These are phyloP conservation scores for Zoanthus sansibaricus DNA, from an alignment of 92 coral and sea anemone genomes.

Conservation along the genomic window DNA sequence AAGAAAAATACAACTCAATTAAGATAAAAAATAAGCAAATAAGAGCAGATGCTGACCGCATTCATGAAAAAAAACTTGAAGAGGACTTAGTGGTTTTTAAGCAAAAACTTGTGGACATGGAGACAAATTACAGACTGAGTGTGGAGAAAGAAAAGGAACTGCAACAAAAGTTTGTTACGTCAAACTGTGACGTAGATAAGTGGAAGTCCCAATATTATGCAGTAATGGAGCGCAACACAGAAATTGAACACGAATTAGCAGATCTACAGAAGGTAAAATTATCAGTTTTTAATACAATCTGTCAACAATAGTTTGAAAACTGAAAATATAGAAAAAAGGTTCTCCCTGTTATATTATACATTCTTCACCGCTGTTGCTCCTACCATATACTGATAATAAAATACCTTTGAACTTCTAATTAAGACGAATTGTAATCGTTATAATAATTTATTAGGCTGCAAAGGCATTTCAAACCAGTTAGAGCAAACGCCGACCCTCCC, in stretches of 20 bases:
- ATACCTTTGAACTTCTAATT: too few species aligned
- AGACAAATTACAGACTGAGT: constrained; percentile 58
- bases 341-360: too few species aligned
- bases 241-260: constrained; percentile 74
- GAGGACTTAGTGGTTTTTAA: constrained; percentile 60
- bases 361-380: too few species aligned
- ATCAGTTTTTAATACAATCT: too few species aligned
- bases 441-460: too few species aligned
- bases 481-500: too few species aligned
- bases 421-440: too few species aligned
- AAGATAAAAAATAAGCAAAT: constrained; percentile 43
- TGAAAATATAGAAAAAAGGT: not conserved
- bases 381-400: too few species aligned
- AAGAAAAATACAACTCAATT: constrained; percentile 56
- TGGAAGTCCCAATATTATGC: constrained; percentile 74
- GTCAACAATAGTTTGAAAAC: too few species aligned
- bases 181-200: constrained; percentile 63
- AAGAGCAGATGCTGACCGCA: constrained; percentile 44
- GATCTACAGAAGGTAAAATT: constrained; percentile 52
- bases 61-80: constrained; percentile 57
- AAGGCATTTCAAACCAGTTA: too few species aligned
- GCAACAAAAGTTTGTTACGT: constrained; percentile 57
- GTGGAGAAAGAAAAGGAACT: constrained; percentile 74
- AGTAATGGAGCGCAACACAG: constrained; percentile 62
- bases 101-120: constrained; percentile 63